Conservation (phyloP, 2,113 vertebrate genomes). For the Engraulis encrasicolus region DNA sequence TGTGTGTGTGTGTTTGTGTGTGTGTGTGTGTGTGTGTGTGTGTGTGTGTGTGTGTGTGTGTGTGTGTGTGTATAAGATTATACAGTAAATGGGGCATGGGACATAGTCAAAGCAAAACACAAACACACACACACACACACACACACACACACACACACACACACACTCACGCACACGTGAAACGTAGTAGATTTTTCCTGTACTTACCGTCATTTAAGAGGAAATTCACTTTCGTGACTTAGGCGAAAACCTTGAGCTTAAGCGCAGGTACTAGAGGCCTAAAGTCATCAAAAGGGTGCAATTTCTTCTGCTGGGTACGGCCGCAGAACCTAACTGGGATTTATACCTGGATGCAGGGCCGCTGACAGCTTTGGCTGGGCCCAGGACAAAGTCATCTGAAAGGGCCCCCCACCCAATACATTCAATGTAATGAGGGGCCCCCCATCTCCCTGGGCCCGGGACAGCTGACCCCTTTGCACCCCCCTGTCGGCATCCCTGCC, state of each 20-base stretch:
- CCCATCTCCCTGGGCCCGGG: no score
- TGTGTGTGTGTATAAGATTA: constrained; percentile 1
- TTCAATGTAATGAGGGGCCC: no score
- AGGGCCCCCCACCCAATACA: no score
- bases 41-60: not conserved
- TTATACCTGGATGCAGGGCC: constrained; percentile 49
- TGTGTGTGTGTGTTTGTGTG: constrained; percentile 35
- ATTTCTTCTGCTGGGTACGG: not conserved
- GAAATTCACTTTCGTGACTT: constrained; percentile 17
- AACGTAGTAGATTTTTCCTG: not conserved
- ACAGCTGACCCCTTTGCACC: no score
- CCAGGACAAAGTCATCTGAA: no score
- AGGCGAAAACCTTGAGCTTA: not conserved
- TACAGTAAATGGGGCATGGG: not conserved
- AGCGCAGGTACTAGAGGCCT: not conserved
- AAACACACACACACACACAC: not conserved
- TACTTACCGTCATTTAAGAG: not conserved
- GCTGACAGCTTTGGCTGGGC: no score
- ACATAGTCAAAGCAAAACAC: not conserved
- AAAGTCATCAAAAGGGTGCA: not conserved
- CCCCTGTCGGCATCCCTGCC: no score
- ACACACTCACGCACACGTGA: not conserved
- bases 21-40: constrained; percentile 18
- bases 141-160: constrained; percentile 9
- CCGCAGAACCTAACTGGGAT: constrained; percentile 27